Conservation (phyloP, 2,888 invertebrate genomes). For the Prionchulus punctatus region DNA sequence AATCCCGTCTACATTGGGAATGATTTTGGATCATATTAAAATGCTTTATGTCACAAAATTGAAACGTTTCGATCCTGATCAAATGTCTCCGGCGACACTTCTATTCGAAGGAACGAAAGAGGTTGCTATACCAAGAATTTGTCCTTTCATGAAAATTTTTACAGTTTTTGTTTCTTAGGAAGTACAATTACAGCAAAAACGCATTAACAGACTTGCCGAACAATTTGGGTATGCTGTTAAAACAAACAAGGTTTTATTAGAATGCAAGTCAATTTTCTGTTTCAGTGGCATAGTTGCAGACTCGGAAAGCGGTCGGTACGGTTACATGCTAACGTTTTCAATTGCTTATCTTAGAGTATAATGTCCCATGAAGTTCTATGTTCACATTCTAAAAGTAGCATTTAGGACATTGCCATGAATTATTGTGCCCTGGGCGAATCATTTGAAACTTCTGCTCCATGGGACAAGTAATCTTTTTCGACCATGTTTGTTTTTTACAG, state of each 20-base stretch:
- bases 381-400: not conserved
- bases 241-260: not conserved
- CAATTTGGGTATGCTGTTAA: constrained; percentile 42
- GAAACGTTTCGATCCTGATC: constrained; percentile 62
- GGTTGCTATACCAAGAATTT: constrained; percentile 13
- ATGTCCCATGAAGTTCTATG: constrained; percentile 13
- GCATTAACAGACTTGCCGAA: constrained; percentile 60
- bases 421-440: constrained; percentile 79
- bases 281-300: constrained; percentile 66
- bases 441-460: constrained; percentile 95
- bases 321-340: constrained; percentile 88
- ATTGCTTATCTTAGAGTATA: constrained; percentile 88
- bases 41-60: constrained; percentile 70
- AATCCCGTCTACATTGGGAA: constrained; percentile 46
- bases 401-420: constrained; percentile 70
- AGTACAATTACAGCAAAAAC: constrained; percentile 56
- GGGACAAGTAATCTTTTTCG: constrained; percentile 48
- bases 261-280: too few relatives aligned
- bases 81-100: constrained; percentile 76
- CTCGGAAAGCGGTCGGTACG: constrained; percentile 77
- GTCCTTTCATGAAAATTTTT: constrained; percentile 6
- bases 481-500: not conserved
- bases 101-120: constrained; percentile 58
- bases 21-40: constrained; percentile 62
- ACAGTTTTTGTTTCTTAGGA: constrained; percentile 36